These are phyloP conservation scores for Hesperophylax magnus DNA, from an alignment of 1,140 invertebrate genomes.

Conservation along the genomic window DNA sequence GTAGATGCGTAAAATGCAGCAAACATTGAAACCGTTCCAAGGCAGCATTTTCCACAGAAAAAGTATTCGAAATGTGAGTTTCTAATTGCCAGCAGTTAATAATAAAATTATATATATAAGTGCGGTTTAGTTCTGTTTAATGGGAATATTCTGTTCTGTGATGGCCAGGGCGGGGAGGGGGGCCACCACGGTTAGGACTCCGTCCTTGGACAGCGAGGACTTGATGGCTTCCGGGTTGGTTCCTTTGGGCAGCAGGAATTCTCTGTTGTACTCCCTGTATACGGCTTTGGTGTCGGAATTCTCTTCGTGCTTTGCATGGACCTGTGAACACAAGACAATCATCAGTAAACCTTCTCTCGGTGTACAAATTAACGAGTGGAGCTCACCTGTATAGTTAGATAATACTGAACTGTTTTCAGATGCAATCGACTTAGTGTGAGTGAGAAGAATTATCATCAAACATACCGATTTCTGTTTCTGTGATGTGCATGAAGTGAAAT, in stretches of 20 bases:
- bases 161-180: slow-evolving; percentile 83
- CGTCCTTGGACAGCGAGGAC: slow-evolving; percentile 91
- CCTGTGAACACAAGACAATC: slow-evolving; percentile 74
- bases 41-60: slow-evolving; percentile 14
- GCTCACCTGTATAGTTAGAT: too few relatives aligned
- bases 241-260: slow-evolving; percentile 94
- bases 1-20: slow-evolving; percentile 21
- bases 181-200: slow-evolving; percentile 94
- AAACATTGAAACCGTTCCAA: slow-evolving; percentile 21
- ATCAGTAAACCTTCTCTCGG: neutral
- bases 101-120: slow-evolving; percentile 11
- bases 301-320: slow-evolving; percentile 97
- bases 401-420: too few relatives aligned
- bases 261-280: slow-evolving; percentile 95
- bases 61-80: slow-evolving; percentile 40
- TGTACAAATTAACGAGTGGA: too few relatives aligned
- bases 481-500: too few relatives aligned
- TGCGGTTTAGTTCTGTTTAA: slow-evolving; percentile 63
- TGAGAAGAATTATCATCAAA: too few relatives aligned
- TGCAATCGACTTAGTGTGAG: too few relatives aligned
- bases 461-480: too few relatives aligned
- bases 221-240: slow-evolving; percentile 94
- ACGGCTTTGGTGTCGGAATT: slow-evolving; percentile 94
- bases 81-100: slow-evolving; percentile 23
- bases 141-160: slow-evolving; percentile 70